A percentile compares a stretch with the other conserved stretches of the same genome.
Conservation (phyloP, 2,888 invertebrate genomes). For the Mactromeris polynyma region DNA sequence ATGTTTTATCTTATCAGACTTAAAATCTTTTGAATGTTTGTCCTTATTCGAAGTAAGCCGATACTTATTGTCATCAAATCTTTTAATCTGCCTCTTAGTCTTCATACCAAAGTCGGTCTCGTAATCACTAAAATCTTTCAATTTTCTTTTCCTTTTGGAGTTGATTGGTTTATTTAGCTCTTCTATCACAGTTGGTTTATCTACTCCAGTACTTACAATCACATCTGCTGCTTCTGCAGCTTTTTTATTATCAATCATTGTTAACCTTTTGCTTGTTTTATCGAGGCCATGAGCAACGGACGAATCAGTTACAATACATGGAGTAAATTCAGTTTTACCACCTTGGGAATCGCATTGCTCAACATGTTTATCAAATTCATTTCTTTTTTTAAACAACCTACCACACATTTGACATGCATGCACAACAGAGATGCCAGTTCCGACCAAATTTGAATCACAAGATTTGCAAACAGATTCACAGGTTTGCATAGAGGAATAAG, state of each 20-base stretch:
- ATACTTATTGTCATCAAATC: too few species aligned
- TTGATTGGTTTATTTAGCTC: background rate
- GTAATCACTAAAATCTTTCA: constrained; percentile 19
- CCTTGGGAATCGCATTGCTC: constrained; percentile 27
- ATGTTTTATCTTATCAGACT: background rate
- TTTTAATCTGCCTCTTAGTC: background rate
- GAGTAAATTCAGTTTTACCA: background rate
- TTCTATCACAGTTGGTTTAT: background rate
- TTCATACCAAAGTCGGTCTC: background rate
- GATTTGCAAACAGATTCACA: too few species aligned
- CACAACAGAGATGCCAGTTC: background rate
- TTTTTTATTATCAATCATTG: background rate
- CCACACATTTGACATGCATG: constrained; percentile 57
- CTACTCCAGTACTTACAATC: background rate
- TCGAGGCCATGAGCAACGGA: background rate
- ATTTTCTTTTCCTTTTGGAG: constrained; percentile 20
- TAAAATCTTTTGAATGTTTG: background rate
- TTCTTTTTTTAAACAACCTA: constrained; percentile 36
- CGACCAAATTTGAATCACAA: background rate
- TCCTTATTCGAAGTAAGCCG: background rate
- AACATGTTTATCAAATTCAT: constrained; percentile 41
- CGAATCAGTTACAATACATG: background rate
- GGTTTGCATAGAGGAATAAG: too few species aligned
- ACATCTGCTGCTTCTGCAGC: background rate
- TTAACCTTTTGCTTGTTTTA: background rate